Conservation (phyloP, 92 coral and sea anemone species). For the Epizoanthus stellaris region DNA sequence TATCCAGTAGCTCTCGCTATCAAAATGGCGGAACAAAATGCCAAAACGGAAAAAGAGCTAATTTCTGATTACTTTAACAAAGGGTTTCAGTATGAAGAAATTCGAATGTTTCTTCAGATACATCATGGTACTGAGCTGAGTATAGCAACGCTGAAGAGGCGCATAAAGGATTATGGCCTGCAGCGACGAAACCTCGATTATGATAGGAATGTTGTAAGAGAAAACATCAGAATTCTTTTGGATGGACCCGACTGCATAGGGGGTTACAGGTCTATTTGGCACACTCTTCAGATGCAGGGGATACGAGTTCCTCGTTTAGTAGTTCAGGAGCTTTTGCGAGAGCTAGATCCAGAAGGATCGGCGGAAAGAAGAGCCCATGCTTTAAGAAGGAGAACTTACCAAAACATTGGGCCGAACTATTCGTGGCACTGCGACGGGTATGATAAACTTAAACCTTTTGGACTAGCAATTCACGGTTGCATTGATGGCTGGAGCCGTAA, state of each 20-base stretch:
- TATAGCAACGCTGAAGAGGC: constrained; percentile 36
- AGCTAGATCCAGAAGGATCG: constrained; percentile 12
- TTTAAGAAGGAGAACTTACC: constrained; percentile 11
- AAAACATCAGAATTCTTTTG: constrained; percentile 1
- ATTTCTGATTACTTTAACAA: constrained; percentile 45
- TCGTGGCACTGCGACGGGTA: constrained; percentile 21
- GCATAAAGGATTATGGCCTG: constrained; percentile 38
- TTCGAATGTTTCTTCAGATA: constrained; percentile 31
- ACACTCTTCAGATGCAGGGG: constrained; percentile 13
- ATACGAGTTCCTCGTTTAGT: constrained; percentile 6
- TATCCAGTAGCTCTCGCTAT: constrained; percentile 1
- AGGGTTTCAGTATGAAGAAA: constrained; percentile 48
- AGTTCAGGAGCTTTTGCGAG: not conserved
- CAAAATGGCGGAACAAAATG: constrained; percentile 52
- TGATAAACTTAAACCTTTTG: not conserved
- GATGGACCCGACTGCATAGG: constrained; percentile 18
- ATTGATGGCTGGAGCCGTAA: constrained; percentile 56
- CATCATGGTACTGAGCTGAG: constrained; percentile 39
- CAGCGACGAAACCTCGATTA: constrained; percentile 20
- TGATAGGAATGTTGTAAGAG: not conserved
- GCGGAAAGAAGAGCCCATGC: constrained; percentile 14
- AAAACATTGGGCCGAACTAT: constrained; percentile 11
- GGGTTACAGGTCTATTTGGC: constrained; percentile 1
- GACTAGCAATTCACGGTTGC: constrained; percentile 32
- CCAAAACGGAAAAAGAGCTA: constrained; percentile 14